Evolutionary conservation across 2,797 vertebrate genomes (phyloP).

Genomic region (Lepilemur septentrionalis): DNA sequence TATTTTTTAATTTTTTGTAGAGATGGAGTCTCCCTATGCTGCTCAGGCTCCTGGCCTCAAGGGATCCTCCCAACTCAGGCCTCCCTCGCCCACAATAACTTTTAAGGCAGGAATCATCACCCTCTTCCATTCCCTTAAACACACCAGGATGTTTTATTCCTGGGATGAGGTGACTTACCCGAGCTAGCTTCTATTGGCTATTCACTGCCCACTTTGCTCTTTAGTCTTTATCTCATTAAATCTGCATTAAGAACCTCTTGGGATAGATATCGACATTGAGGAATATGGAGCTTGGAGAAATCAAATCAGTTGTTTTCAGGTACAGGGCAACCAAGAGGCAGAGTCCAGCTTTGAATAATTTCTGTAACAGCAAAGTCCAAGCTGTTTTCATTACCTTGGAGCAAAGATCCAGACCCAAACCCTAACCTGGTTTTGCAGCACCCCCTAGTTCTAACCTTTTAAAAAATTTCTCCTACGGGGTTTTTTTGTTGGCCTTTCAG

Average conservation of each 20-base stretch:
- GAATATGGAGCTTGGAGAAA: background rate
- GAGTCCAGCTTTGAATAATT: background rate
- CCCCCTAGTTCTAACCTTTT: background rate
- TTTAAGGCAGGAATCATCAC: background rate
- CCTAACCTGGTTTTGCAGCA: background rate
- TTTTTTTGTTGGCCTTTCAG: background rate
- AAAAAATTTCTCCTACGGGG: background rate
- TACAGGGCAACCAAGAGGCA: background rate
- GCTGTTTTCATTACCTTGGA: background rate
- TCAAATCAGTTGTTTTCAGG: conserved; percentile 9
- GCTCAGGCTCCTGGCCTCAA: background rate
- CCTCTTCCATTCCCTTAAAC: background rate
- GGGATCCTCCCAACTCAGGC: background rate
- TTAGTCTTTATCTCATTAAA: background rate
- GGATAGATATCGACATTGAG: background rate
- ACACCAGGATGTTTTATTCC: background rate
- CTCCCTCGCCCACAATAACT: background rate
- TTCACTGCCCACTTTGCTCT: background rate
- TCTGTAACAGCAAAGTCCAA: background rate
- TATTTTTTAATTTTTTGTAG: background rate
- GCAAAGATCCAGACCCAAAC: background rate
- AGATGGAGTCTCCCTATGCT: background rate
- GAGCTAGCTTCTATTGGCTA: background rate
- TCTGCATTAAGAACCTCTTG: background rate
- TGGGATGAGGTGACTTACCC: background rate